These are phyloP conservation scores for Automeris io DNA, from an alignment of 2,888 invertebrate genomes.

Conservation along the genomic window DNA sequence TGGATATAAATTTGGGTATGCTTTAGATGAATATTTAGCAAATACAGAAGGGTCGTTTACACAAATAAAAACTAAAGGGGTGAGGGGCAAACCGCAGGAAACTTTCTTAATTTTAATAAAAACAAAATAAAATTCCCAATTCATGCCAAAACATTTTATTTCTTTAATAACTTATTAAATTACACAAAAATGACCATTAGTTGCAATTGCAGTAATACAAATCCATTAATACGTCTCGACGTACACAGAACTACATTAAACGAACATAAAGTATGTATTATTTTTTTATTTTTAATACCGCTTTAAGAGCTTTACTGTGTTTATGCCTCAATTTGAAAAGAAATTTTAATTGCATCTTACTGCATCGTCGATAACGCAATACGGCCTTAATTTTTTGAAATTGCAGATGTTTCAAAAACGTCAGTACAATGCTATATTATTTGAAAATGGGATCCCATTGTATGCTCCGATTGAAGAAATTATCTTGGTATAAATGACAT, in stretches of 20 bases:
- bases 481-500: too few relatives aligned
- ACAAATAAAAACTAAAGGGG: too few relatives aligned
- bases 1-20: too few relatives aligned
- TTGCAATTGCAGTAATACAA: not conserved
- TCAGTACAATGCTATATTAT: too few relatives aligned
- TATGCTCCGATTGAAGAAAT: too few relatives aligned
- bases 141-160: constrained; percentile 1
- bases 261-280: not conserved
- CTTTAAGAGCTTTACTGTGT: not conserved
- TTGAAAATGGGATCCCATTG: too few relatives aligned
- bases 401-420: too few relatives aligned
- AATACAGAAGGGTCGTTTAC: too few relatives aligned
- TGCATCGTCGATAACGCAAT: too few relatives aligned
- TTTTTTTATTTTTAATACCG: not conserved
- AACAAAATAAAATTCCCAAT: not conserved
- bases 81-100: not conserved
- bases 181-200: not conserved
- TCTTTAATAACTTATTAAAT: not conserved
- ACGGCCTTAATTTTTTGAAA: too few relatives aligned
- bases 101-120: not conserved
- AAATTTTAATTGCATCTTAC: too few relatives aligned
- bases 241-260: not conserved
- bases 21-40: too few relatives aligned
- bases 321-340: not conserved
- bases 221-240: not conserved